Evolutionary conservation across 30 jellyfish, hydroid and myxozoan genomes (phyloP), one percentile per base, ranked within the genome.

Genomic region (Hydra vulgaris): DNA sequence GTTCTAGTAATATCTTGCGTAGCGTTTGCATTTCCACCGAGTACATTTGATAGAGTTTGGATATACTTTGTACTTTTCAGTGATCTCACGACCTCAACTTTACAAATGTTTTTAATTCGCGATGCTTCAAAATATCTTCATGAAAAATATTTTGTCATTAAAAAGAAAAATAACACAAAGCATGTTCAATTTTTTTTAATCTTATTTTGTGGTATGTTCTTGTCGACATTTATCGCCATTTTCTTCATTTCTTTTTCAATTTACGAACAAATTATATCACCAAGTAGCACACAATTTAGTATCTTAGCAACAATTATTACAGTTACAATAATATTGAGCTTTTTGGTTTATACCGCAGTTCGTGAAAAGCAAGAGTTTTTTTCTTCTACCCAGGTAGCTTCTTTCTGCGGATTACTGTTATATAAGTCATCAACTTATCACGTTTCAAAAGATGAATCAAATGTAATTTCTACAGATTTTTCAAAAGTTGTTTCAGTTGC

Each of bases 11-110:
- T 86, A 18, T 82, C 96, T 0, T 76, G 94, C 23, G 84, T 86
- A 17, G 88, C 97, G 7, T 86, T 83, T 56, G 88, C 97, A 23
- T 66, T 91, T 21, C 97, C 97, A 24, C 97, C 97, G 0, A 82
- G 92, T 17, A 12, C 84, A 52, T 86, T 91, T 40, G 97, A 91
- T 73, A 74, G 21, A 3, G 53, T 91, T 17, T 91, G 97, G 97
- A 82, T 78, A n/a, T 70, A 71, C 26, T 23, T 83, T 18, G 79
- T 82, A 20, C 15, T 81, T 24, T 0, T 77, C 0, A 85, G 82
- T 17, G 77, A 90, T 8, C 68, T 85, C 0, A 21, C 74, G 22
- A 90, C 83, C 22, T 23, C 94, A 5, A 17, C 74, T 18, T 53
- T 86, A 1, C 68, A 74, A 7, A 53, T 73, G 81, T 86, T 86